A percentile compares a stretch with the other conserved stretches of the same genome.
Conservation (phyloP, 2,888 invertebrate species). For the Stenodera caucasica region DNA sequence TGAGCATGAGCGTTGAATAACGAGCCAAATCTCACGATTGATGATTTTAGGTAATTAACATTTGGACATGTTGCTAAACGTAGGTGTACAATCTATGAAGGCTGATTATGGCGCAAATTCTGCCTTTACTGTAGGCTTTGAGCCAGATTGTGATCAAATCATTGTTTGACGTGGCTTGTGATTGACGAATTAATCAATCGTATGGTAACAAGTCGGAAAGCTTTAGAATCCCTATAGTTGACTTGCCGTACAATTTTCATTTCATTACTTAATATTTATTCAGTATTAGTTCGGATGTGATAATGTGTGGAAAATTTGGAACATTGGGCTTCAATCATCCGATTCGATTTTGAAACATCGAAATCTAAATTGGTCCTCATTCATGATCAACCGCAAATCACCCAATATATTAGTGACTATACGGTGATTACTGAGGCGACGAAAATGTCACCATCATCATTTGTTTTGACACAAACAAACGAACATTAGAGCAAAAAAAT, state of each 20-base stretch:
- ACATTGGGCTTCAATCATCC: not conserved
- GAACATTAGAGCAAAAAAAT: no score
- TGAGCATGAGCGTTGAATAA: not conserved
- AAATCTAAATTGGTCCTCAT: not conserved
- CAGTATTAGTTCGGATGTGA: no score
- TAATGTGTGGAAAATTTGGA: no score
- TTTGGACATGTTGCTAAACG: not conserved
- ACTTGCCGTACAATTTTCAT: slow-evolving; percentile 26
- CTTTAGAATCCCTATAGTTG: not conserved
- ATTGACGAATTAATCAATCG: slow-evolving; percentile 40
- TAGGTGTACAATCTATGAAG: not conserved
- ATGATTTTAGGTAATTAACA: slow-evolving; percentile 20
- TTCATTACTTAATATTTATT: no score
- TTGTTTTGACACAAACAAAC: not conserved
- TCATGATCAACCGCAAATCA: not conserved
- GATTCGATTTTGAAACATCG: not conserved
- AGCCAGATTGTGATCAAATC: slow-evolving; percentile 29
- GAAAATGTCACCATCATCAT: not conserved
- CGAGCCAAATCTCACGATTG: slow-evolving; percentile 12
- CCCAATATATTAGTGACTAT: not conserved
- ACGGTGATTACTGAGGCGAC: not conserved
- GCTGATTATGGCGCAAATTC: slow-evolving; percentile 20
- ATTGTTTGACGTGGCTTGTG: slow-evolving; percentile 41
- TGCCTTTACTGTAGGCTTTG: slow-evolving; percentile 15
- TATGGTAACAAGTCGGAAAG: slow-evolving; percentile 19